Base-by-base conservation (phyloP, 2,888 invertebrate genomes). In the Lasioglossum figueresi region DNA sequence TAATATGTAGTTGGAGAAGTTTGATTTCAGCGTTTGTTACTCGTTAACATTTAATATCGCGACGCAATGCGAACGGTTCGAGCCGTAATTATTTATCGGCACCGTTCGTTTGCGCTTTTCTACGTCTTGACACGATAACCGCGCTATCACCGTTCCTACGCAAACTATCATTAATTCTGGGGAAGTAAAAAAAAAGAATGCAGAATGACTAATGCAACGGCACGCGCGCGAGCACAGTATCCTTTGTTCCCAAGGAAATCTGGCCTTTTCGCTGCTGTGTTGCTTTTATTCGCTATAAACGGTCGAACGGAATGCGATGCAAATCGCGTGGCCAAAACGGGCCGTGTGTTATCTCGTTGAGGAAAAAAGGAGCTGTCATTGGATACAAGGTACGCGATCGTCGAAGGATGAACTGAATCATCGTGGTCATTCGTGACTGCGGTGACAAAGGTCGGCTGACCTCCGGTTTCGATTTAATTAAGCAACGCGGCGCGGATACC, bases 391-490 rank as follows among this genome's bases (percentile, higher is more conserved):
- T 87, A 83, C 83, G 79, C 79, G 75, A 63, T 77, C 71, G 79
- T 75, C 82, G 86, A 87, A 85, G 84, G 84, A 88, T 83, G 88
- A 89, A 90, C 91, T 92, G 93, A 93, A 90, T 93, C 93, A 92
- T 88, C 66, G 34, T 19, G 82, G 89, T 86, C 79, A 76, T 77
- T 85, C 73, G 74, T 70, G 80, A 83, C 83, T 83, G 79, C 88
- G 90, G 82, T 89, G 90, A 89, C 90, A 92, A 92, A 92, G 92
- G 89, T 91, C 89, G 89, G 88, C 89, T 88, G 90, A 91, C 70
- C 82, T 83, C 77, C 82, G 43, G 70, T 76, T 80, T 81, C 73
- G 31, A 45, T 45, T 31, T 66, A 66, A 66, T 66, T 66, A 52
- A 52, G 10, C 52, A 31, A n/a, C 27, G 16, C 59, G 59, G 14